Evolutionary conservation across 2,113 vertebrate species (phyloP), one percentile per base, ranked within the genome.

Genomic region (Cyprinodon variegatus): DNA sequence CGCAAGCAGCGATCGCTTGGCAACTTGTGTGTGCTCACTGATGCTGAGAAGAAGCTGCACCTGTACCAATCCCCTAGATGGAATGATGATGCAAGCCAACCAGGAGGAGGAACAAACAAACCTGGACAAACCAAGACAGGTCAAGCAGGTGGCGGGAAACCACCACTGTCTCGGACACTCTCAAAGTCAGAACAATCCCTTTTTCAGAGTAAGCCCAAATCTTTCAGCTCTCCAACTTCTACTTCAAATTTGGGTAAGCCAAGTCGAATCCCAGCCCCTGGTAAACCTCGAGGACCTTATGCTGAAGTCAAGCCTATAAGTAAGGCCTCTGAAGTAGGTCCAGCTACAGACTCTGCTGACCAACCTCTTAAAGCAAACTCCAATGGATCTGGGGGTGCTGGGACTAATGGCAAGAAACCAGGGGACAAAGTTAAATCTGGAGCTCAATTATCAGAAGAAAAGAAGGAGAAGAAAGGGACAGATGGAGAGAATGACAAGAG

Each of bases 261-360:
- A 0, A 99, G 97, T 93, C 95, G 96, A 74, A 97, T 99, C 81
- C 97, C 92, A 22, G 92, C 77, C 2, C 92, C 92, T 61, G 92
- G 92, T 36, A 92, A 90, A 83, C 85, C 96, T 46, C 94, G 96
- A 36, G 96, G 97, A 79, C 97, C 96, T 60, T 98, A 96, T 64
- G 97, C 97, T 3, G 97, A 99, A 90, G 96, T 98, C 85, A 99
- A 97, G 82, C 97, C 97, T 62, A 95, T 98, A 77, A 97, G 96
- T 91, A 98, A 97, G 86, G 90, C 94, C 41, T 91, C 96, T 0
- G 96, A 97, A 83, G 90, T 61, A 93, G 94, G 1, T 86, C 86
- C 71, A 88, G 94, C 93, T 83, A 94, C 93, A 46, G 96, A 96
- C 69, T 92, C 95, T 9, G 93, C 94, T 86, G 91, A 96, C 82